phyloP scores from a whole-genome alignment of 2,113 vertebrate genomes.

The Pygoscelis antarcticus region DNA sequence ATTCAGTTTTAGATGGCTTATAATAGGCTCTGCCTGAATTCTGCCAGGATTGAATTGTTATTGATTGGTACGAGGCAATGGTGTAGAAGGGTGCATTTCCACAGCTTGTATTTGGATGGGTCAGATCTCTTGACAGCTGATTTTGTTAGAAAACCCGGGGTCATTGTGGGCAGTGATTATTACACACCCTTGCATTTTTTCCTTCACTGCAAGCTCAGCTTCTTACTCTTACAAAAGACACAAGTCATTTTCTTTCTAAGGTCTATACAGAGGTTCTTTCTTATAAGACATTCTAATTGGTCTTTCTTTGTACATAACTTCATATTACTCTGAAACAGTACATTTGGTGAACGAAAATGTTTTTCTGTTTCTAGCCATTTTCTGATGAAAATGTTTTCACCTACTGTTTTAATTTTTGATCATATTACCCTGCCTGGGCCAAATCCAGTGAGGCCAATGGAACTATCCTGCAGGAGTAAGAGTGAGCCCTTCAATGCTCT shows the following conservation, averaged over 20 bases:
- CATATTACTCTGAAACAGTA: neutral
- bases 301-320: neutral
- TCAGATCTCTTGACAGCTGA: constrained; percentile 56
- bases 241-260: neutral
- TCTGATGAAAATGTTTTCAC: neutral
- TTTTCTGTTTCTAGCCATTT: too few species aligned
- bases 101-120: constrained; percentile 30
- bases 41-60: constrained; percentile 54
- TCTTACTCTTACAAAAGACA: neutral
- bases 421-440: neutral
- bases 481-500: neutral
- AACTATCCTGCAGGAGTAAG: neutral
- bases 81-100: constrained; percentile 49
- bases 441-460: neutral
- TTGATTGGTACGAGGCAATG: constrained; percentile 44
- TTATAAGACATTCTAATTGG: neutral
- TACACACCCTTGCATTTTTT: constrained; percentile 45
- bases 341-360: neutral
- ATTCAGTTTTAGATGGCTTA: constrained; percentile 28
- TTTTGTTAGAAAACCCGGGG: constrained; percentile 46
- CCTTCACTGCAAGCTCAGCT: constrained; percentile 8
- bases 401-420: neutral
- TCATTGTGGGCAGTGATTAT: constrained; percentile 31
- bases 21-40: constrained; percentile 46
- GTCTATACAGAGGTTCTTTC: neutral